Percentiles rank a stretch among this genome's conserved stretches.
phyloP scores from a whole-genome alignment of 2,113 vertebrate species.

The Platanista minor region DNA sequence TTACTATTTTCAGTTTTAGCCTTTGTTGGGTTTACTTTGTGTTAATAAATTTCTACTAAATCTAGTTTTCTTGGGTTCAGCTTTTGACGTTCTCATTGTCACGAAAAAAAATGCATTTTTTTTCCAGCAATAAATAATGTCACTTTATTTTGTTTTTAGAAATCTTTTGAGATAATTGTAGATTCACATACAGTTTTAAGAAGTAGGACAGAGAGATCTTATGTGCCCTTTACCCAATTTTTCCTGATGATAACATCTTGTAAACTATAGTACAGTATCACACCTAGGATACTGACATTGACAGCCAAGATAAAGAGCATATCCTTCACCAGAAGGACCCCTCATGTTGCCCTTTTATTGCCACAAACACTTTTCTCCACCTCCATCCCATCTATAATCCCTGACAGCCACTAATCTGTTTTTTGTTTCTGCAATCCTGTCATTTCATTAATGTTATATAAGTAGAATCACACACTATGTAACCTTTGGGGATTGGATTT shows the following conservation, averaged over 20 bases:
- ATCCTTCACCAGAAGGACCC: neutral
- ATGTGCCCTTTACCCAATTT: neutral
- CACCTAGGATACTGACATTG: too few species aligned
- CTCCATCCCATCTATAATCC: neutral
- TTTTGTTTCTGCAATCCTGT: neutral
- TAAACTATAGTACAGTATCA: neutral
- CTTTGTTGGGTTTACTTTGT: neutral
- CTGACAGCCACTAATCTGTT: neutral
- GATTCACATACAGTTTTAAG: neutral
- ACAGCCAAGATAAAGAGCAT: too few species aligned
- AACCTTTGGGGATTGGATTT: neutral
- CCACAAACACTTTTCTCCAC: neutral
- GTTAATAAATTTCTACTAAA: neutral
- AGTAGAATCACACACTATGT: neutral
- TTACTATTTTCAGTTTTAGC: neutral
- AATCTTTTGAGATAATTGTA: neutral
- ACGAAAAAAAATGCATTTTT: neutral
- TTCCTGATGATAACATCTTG: neutral
- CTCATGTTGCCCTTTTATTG: neutral
- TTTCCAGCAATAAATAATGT: neutral
- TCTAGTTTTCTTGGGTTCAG: neutral
- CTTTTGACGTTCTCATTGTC: neutral
- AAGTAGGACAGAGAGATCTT: neutral
- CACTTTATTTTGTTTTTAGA: neutral
- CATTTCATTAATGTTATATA: neutral